Evolutionary conservation across 2,888 invertebrate genomes (phyloP).

Genomic region (Leucozona laternaria): DNA sequence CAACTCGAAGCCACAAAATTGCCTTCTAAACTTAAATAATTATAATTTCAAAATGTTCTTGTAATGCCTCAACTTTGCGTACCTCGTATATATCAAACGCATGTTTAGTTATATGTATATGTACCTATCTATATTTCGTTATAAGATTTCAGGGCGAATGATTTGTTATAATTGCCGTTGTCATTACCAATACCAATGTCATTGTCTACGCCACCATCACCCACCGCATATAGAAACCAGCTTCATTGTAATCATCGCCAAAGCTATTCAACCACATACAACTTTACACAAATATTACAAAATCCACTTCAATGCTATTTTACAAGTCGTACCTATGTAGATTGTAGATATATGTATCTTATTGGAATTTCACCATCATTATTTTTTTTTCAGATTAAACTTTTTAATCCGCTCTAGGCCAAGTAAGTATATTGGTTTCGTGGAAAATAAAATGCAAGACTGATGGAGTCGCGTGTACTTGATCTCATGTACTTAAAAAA

Average conservation of each 20-base stretch:
- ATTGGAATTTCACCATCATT: conserved; percentile 11
- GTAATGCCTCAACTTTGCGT: conserved; percentile 11
- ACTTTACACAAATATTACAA: conserved; percentile 8
- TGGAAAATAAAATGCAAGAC: too few species aligned
- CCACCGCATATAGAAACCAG: conserved; percentile 56
- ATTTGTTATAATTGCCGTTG: conserved; percentile 74
- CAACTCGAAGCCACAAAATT: conserved; percentile 63
- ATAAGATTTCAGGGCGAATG: conserved; percentile 10
- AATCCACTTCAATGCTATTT: background rate
- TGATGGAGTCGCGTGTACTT: too few species aligned
- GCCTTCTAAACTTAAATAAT: conserved; percentile 61
- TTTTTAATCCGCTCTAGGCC: too few species aligned
- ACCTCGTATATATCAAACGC: background rate
- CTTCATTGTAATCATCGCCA: conserved; percentile 63
- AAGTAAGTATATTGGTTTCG: too few species aligned
- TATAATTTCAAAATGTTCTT: conserved; percentile 52
- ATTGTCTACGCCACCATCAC: conserved; percentile 59
- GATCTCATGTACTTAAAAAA: too few species aligned
- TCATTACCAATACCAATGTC: conserved; percentile 74
- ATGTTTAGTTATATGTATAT: too few species aligned
- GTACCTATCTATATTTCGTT: conserved; percentile 7
- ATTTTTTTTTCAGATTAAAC: too few species aligned
- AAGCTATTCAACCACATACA: conserved; percentile 20
- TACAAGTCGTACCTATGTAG: too few species aligned
- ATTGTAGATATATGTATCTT: background rate